A percentile compares a stretch with the other conserved stretches of the same genome.
Conservation (phyloP, 1,140 invertebrate genomes). For the Zaprionus taronus region DNA sequence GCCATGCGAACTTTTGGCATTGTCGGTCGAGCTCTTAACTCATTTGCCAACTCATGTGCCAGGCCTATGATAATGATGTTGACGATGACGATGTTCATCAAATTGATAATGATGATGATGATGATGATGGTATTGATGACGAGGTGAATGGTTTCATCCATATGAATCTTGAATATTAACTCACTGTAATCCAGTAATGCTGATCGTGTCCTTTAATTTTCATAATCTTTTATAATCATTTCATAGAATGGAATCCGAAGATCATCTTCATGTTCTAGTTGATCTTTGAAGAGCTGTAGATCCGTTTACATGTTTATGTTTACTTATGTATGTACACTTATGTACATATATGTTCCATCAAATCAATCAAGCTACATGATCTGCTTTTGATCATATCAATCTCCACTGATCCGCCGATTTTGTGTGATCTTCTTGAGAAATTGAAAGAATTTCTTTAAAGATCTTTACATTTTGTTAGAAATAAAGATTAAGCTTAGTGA, state of each 20-base stretch:
- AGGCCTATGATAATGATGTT: constrained; percentile 38
- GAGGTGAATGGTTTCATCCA: constrained; percentile 31
- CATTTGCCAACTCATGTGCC: constrained; percentile 49
- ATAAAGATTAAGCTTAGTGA: too few relatives aligned
- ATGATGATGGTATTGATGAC: constrained; percentile 33
- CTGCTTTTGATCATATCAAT: not conserved
- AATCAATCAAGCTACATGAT: not conserved
- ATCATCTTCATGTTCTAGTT: not conserved
- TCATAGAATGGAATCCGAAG: not conserved
- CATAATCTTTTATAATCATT: not conserved
- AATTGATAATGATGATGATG: constrained; percentile 24
- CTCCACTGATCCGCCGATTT: not conserved
- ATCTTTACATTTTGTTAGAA: too few relatives aligned
- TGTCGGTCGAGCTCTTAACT: constrained; percentile 43
- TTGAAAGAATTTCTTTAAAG: too few relatives aligned
- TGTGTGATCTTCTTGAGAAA: not conserved
- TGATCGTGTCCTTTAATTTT: not conserved
- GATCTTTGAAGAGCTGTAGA: not conserved
- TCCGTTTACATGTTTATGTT: not conserved
- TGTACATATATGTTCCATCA: not conserved
- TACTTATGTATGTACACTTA: too few relatives aligned
- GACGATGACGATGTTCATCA: constrained; percentile 20
- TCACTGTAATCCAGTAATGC: not conserved
- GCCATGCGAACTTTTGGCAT: constrained; percentile 52
- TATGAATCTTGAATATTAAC: not conserved